Evolutionary conservation across 2,888 invertebrate species (phyloP), one percentile per base, ranked within the genome.

Genomic region (Hemithea aestivaria): DNA sequence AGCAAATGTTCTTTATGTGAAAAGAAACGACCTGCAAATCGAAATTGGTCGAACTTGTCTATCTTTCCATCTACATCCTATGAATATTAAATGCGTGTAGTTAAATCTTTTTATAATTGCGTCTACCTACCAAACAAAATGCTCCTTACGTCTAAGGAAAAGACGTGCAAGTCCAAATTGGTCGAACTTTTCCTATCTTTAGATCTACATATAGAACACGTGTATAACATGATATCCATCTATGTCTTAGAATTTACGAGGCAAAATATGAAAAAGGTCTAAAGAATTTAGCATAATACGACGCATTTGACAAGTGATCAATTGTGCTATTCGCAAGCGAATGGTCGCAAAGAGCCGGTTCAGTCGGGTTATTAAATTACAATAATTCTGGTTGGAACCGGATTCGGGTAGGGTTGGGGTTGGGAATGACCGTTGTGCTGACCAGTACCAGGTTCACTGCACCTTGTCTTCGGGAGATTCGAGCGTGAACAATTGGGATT

Each of bases 351-450:
- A 55, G 59, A 63, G 62, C 62, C 55, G 62, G 73, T 65, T 56
- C 48, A 53, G 58, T 58, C 65, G 41, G 60, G 74, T 76, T 80
- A 84, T 83, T 82, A 84, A 80, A 83, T 81, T 79, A 79, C 82
- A 69, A 77, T 85, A 78, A 80, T 72, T 78, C 60, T 62, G 53
- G 49, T 45, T 46, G 28, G 31, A 44, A 34, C 44, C 42, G 40
- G 38, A 40, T 41, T 39, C 32, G 36, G 48, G 50, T 56, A 56
- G 60, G 60, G 61, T 54, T 58, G 56, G 48, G 39, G 54, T 26
- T 29, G 41, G 20, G 35, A 23, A 39, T 51, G 53, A 58, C 59
- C 58, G 54, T 46, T 53, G 42, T 42, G 2, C 3, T 16, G 16
- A 38, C 35, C 33, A 38, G 30, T 2, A 38, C 35, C 33, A 38